These are phyloP conservation scores for Bufo bufo DNA, from an alignment of 2,113 vertebrate species.

Conservation along the genomic window DNA sequence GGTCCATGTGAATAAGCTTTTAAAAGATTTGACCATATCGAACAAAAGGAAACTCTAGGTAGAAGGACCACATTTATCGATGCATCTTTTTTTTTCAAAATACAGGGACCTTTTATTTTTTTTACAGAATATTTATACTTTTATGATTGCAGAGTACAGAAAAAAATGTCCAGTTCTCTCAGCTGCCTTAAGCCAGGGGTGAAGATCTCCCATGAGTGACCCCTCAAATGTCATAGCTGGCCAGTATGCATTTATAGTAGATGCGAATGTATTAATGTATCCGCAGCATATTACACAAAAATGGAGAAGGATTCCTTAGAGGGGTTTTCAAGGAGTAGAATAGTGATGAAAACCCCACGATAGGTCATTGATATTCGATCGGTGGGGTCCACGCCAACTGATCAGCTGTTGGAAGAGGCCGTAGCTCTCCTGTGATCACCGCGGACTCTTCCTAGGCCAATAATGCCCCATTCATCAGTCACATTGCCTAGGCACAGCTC, in stretches of 20 bases:
- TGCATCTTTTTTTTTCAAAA: not conserved
- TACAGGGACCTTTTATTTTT: constrained; percentile 16
- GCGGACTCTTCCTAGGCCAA: too few relatives aligned
- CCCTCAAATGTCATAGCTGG: not conserved
- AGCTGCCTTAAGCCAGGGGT: constrained; percentile 22
- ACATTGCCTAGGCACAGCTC: too few relatives aligned
- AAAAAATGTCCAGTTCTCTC: not conserved
- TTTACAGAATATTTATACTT: not conserved
- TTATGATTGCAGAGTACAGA: not conserved
- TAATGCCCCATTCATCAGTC: too few relatives aligned
- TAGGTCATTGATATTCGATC: too few relatives aligned
- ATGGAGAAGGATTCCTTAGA: not conserved
- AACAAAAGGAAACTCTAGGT: not conserved
- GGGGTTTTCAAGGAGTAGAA: too few relatives aligned
- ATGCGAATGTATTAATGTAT: not conserved
- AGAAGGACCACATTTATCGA: not conserved
- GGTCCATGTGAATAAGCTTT: not conserved
- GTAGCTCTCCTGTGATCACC: too few relatives aligned
- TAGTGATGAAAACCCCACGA: too few relatives aligned
- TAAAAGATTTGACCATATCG: not conserved
- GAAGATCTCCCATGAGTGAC: not conserved
- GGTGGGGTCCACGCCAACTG: too few relatives aligned
- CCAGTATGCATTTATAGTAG: not conserved
- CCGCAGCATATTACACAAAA: not conserved
- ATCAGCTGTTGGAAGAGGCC: too few relatives aligned